Percentiles rank a stretch among this genome's conserved stretches.
These are phyloP conservation scores for Hylaeus volcanicus DNA, from an alignment of 1,140 invertebrate genomes.

Conservation along the genomic window DNA sequence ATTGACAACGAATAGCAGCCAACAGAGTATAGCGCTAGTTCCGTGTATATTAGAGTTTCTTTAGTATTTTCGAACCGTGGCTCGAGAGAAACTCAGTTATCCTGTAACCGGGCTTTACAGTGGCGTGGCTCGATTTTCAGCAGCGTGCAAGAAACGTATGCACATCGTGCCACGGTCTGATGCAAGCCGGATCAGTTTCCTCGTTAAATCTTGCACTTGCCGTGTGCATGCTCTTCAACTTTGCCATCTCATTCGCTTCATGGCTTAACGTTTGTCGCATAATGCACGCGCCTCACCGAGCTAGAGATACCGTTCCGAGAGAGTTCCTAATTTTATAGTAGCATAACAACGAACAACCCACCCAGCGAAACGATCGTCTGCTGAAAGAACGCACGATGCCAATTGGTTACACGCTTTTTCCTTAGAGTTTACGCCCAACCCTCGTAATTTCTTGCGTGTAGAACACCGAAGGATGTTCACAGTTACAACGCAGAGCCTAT, in stretches of 20 bases:
- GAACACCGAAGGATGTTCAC: too few relatives aligned
- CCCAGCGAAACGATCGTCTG: neutral
- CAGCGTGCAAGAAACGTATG: slow-evolving; percentile 4
- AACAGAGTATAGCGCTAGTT: too few relatives aligned
- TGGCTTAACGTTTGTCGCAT: slow-evolving; percentile 12
- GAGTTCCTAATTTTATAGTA: slow-evolving; percentile 27
- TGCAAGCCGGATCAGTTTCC: slow-evolving; percentile 48
- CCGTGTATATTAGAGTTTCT: neutral
- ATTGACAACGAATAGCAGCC: too few relatives aligned
- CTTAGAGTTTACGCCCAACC: neutral
- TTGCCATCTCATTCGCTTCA: slow-evolving; percentile 1
- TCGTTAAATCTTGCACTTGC: slow-evolving; percentile 49
- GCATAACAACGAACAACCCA: slow-evolving; percentile 4
- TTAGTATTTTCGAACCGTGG: neutral
- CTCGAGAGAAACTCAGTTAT: slow-evolving; percentile 19
- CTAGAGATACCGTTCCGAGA: neutral
- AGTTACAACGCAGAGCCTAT: too few relatives aligned
- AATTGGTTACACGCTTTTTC: slow-evolving; percentile 3
- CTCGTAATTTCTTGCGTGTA: too few relatives aligned
- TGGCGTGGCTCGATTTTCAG: slow-evolving; percentile 31
- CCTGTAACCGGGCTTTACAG: neutral
- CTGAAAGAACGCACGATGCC: neutral
- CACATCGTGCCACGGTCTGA: neutral
- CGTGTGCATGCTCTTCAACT: slow-evolving; percentile 17
- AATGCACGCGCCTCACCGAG: neutral